Evolutionary conservation across 1,140 invertebrate genomes (phyloP).

Genomic region (Hycleus cichorii): DNA sequence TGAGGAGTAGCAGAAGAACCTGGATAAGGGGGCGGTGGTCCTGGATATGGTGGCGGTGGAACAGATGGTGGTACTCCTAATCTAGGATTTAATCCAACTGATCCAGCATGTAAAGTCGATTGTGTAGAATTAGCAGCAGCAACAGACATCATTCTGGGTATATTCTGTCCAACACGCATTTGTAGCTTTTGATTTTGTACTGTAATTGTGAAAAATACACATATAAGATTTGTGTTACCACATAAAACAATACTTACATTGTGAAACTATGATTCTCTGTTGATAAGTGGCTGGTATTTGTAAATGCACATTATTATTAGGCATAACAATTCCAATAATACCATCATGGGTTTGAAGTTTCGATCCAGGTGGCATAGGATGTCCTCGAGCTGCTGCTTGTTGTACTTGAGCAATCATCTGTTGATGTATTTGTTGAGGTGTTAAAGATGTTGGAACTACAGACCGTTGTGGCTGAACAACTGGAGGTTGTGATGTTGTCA

Average conservation of each 20-base stretch:
- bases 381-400: constrained; percentile 52
- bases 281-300: constrained; percentile 50
- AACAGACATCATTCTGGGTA: constrained; percentile 27
- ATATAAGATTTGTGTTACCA: background rate
- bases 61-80: constrained; percentile 42
- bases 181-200: constrained; percentile 39
- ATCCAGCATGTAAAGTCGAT: constrained; percentile 33
- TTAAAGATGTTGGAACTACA: constrained; percentile 6
- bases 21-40: constrained; percentile 59
- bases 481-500: constrained; percentile 23
- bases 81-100: constrained; percentile 27
- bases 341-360: constrained; percentile 54
- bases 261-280: constrained; percentile 30
- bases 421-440: constrained; percentile 38
- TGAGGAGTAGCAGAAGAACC: constrained; percentile 43
- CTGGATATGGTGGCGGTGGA: constrained; percentile 55
- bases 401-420: constrained; percentile 45
- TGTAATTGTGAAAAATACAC: constrained; percentile 15
- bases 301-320: constrained; percentile 55
- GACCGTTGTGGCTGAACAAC: constrained; percentile 9
- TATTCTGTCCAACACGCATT: constrained; percentile 33
- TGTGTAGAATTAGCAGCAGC: constrained; percentile 27
- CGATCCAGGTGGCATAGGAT: constrained; percentile 53
- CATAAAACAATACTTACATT: constrained; percentile 18
- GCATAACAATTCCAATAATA: constrained; percentile 55